Base-by-base conservation (phyloP, 2,113 vertebrate genomes). In the Onychorhynchus coronatus region DNA sequence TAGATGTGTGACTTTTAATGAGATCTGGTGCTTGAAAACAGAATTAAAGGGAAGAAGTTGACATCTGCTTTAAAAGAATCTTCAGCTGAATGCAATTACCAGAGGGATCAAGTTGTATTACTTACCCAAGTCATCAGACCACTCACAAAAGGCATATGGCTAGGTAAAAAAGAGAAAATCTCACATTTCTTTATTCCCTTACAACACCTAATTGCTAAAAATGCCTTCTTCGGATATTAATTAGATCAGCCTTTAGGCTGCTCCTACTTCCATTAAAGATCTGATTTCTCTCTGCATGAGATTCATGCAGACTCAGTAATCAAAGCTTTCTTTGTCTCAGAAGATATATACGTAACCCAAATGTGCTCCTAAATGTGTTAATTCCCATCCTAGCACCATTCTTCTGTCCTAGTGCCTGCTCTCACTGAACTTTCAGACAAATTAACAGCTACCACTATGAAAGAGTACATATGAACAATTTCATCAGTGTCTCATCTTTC, bases 301-400 rank as follows among this genome's bases (percentile, higher is more conserved):
- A 65, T 87, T 80, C 79, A 55, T 87, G 42, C 41, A 79, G 87
- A 75, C 39, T n/a, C 56, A 65, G 61, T 82, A 95, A 97, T 94
- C 86, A 94, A 78, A 88, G 79, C n/a, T 41, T 67, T 86, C 59
- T 85, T 91, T 78, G 72, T 91, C 73, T 95, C 82, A 85, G 87
- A 95, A 88, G 71, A 31, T 88, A 14, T 56, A 39, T 65, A 53
- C 55, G 91, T 94, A 77, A 72, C 67, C 63, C 35, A 55, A 11
- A 85, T 68, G 49, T 18, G 12, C 63, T 95, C 61, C 39, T 66
- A 59, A 68, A 73, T 77, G 35, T 6, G 1, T 82, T 95, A 39
- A 79, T 85, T 90, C 71, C 33, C 35, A 73, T 94, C 79, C 59
- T 77, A 28, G 30, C 73, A 46, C 47, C 37, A 5, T 62, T 88